Percentiles rank a stretch among this genome's conserved stretches.
Evolutionary conservation across 2,797 vertebrate species (phyloP).

Genomic region (Crypturellus tataupa): DNA sequence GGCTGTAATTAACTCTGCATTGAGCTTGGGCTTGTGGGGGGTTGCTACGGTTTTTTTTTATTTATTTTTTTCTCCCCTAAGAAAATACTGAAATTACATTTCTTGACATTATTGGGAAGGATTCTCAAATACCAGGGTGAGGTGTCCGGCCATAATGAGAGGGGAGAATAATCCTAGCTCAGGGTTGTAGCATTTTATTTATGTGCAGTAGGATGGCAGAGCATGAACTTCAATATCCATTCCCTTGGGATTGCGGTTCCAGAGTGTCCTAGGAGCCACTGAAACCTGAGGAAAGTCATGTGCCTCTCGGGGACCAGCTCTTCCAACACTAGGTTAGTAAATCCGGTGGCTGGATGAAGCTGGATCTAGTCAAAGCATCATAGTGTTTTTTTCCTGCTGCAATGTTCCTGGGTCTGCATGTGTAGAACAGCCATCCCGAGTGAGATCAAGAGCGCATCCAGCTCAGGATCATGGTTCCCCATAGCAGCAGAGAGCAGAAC

Average conservation of each 20-base stretch:
- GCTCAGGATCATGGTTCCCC: neutral
- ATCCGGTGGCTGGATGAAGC: neutral
- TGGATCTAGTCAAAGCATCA: neutral
- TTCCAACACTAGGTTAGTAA: neutral
- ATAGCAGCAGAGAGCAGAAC: neutral
- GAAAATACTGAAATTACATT: neutral
- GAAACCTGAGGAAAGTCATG: neutral
- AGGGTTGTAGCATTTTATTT: neutral
- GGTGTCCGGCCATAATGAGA: neutral
- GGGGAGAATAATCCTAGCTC: neutral
- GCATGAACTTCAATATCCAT: neutral
- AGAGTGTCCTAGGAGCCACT: neutral
- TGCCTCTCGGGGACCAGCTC: neutral
- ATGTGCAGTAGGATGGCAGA: neutral
- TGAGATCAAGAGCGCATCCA: neutral
- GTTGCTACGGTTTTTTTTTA: neutral
- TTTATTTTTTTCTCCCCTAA: neutral
- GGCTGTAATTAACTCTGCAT: neutral
- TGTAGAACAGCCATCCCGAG: neutral
- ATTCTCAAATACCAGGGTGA: neutral
- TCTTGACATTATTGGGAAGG: neutral
- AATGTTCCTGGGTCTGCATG: accelerated
- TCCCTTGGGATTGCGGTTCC: neutral
- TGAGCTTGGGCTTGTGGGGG: neutral
- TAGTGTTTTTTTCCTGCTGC: neutral